Evolutionary conservation across 1,140 invertebrate genomes (phyloP), one percentile per base, ranked within the genome.

Genomic region (Bombyx mori): DNA sequence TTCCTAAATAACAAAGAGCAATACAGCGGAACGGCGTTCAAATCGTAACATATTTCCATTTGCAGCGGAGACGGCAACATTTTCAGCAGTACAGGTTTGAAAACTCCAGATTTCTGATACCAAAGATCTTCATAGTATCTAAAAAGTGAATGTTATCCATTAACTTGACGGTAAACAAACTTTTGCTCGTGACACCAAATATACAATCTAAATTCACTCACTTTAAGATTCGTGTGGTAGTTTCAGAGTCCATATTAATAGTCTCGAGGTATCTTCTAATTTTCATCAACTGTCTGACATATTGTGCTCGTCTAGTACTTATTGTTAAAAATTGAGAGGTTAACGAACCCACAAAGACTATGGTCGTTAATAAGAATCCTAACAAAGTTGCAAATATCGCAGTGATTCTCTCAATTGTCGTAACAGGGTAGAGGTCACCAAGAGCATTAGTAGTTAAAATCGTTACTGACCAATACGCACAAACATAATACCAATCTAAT

Each of bases 291-390:
- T 79, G 77, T 45, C 76, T 65, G 8, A 85, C 79, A 58, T 86
- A 86, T 55, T 75, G 79, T 6, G 83, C 72, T 22, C 83, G 76
- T 59, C 83, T 70, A 10, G 79, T 81, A 8, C 79, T 83, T 56
- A 85, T 78, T 22, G 80, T 83, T 64, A 86, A 83, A 60, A 86
- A 86, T 44, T 81, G 76, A n/a, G 83, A 86, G 46, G 83, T 86
- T 42, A 86, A 62, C 6, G 83, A 86, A 49, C 82, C 85, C 45
- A 83, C 82, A 61, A 85, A 86, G 9, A 84, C 77, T 55, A 86
- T 71, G 9, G 82, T 82, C 44, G 79, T 82, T n/a, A 88, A 54
- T 48, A 80, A 60, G 66, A 86, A 87, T 7, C 86, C 86, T 42
- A 86, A 47, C 52, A 88, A 58, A 42, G 80, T 75, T 12, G 79